Evolutionary conservation across 2,113 vertebrate species (phyloP).

Genomic region (Cyrtonyx montezumae): DNA sequence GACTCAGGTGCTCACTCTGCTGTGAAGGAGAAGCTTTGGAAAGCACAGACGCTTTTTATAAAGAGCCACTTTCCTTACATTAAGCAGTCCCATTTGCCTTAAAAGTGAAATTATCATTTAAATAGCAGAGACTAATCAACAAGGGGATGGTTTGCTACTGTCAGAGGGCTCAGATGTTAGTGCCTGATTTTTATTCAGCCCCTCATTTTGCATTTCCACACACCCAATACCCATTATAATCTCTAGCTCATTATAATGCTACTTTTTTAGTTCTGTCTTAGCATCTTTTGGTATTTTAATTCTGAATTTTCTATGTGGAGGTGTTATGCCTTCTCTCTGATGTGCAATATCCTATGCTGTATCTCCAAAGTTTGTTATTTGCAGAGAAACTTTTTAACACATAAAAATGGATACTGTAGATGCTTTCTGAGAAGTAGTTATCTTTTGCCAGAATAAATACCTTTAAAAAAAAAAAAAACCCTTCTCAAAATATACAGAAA

Average conservation of each 20-base stretch:
- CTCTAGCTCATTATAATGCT: neutral
- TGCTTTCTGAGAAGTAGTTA: neutral
- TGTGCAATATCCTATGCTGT: neutral
- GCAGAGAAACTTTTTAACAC: neutral
- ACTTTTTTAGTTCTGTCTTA: neutral
- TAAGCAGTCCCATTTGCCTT: conserved; percentile 34
- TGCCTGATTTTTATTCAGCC: conserved; percentile 31
- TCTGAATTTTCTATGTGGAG: neutral
- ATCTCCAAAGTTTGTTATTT: neutral
- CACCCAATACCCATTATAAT: neutral
- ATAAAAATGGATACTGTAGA: neutral
- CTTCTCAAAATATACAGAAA: neutral
- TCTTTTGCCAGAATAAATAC: neutral
- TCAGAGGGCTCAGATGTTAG: neutral
- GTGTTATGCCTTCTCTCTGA: neutral
- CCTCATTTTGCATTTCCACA: conserved; percentile 12
- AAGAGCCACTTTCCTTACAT: conserved; percentile 8
- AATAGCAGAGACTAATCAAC: conserved; percentile 40
- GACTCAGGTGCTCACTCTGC: neutral
- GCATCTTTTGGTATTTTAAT: neutral
- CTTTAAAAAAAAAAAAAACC: neutral
- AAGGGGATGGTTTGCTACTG: neutral
- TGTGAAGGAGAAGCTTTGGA: conserved; percentile 52
- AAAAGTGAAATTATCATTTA: conserved; percentile 60
- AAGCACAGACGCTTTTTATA: neutral